Percentiles rank a stretch among this genome's conserved stretches.
phyloP scores from a whole-genome alignment of 2,113 vertebrate species.

The Acanthisitta chloris region DNA sequence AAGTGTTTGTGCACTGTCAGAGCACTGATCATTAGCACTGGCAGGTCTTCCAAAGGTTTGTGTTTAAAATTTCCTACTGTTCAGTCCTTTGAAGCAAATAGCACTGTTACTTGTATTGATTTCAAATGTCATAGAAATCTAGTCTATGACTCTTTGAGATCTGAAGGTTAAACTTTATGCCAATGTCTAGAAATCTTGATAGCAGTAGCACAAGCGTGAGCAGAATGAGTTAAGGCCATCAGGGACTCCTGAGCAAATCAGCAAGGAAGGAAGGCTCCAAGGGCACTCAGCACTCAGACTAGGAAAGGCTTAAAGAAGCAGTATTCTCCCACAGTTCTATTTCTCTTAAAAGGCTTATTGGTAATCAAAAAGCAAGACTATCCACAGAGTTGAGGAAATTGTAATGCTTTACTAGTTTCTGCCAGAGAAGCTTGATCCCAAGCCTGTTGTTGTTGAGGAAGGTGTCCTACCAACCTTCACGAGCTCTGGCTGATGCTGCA shows the following conservation, averaged over 20 bases:
- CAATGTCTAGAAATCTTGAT: slow-evolving; percentile 19
- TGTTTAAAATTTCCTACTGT: background rate
- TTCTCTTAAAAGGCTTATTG: background rate
- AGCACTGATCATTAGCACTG: background rate
- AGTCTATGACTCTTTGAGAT: background rate
- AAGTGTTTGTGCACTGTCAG: background rate
- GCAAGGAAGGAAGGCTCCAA: background rate
- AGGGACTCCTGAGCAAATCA: background rate
- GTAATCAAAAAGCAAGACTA: background rate
- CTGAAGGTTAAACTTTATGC: slow-evolving; percentile 52
- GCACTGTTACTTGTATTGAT: background rate
- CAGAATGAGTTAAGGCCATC: slow-evolving; percentile 13
- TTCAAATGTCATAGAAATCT: background rate
- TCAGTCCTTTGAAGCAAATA: background rate
- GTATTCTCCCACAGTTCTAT: background rate
- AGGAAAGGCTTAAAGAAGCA: background rate
- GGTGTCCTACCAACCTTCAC: background rate
- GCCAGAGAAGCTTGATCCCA: background rate
- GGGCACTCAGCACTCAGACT: background rate
- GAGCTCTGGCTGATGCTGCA: background rate
- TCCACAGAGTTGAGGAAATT: background rate
- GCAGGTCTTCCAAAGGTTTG: background rate
- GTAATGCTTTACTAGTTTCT: background rate
- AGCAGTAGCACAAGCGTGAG: background rate
- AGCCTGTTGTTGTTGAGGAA: background rate